Conservation (phyloP, 2,113 vertebrate species). For the Speoplatyrhinus poulsoni region DNA sequence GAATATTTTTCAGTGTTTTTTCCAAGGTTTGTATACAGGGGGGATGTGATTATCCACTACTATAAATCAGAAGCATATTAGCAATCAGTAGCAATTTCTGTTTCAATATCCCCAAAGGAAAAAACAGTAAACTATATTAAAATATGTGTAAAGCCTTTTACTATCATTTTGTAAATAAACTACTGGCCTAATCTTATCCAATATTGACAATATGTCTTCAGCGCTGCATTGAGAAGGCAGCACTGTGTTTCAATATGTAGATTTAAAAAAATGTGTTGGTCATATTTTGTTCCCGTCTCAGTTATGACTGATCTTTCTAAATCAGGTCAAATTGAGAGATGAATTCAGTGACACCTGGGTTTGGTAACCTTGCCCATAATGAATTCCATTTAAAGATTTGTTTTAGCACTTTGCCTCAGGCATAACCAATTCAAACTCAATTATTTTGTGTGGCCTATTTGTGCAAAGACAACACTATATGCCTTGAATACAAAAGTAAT, state of each 20-base stretch:
- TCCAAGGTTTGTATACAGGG: constrained; percentile 36
- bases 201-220: constrained; percentile 34
- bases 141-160: not conserved
- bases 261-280: constrained; percentile 42
- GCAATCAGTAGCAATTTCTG: not conserved
- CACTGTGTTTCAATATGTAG: constrained; percentile 46
- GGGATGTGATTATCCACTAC: constrained; percentile 20
- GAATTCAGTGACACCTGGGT: constrained; percentile 78
- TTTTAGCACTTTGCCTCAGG: constrained; percentile 79
- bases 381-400: constrained; percentile 81
- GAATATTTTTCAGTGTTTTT: constrained; percentile 35
- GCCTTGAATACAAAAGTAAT: constrained; percentile 66
- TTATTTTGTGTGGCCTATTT: constrained; percentile 71
- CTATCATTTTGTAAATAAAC: not conserved
- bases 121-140: not conserved
- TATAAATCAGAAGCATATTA: constrained; percentile 3
- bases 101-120: not conserved
- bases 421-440: constrained; percentile 80
- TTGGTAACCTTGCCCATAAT: constrained; percentile 73
- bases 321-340: constrained; percentile 80
- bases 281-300: constrained; percentile 71
- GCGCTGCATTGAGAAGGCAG: constrained; percentile 37
- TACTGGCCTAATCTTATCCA: not conserved
- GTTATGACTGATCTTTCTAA: constrained; percentile 74
- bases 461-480: constrained; percentile 72